These are phyloP conservation scores for Taeniopygia guttata DNA, from an alignment of 2,797 vertebrate species.

Conservation along the genomic window DNA sequence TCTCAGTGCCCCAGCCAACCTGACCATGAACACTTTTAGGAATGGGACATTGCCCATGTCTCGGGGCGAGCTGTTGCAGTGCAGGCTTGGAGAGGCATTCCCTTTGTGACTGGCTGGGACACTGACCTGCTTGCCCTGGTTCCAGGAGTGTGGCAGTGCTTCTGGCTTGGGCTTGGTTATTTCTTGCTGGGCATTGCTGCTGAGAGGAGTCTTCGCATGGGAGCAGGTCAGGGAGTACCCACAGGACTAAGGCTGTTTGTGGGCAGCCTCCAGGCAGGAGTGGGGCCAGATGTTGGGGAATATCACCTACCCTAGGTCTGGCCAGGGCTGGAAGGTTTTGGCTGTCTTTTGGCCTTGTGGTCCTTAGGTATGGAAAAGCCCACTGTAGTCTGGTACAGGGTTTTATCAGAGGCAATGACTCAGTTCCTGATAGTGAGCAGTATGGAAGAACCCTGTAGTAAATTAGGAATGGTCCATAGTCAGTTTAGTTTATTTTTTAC, in stretches of 20 bases:
- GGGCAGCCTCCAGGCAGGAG: neutral
- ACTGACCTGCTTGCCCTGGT: neutral
- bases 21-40: neutral
- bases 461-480: neutral
- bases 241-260: neutral
- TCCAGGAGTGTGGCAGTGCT: neutral
- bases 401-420: neutral
- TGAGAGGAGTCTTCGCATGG: neutral
- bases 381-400: neutral
- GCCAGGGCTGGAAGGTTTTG: neutral
- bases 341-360: neutral
- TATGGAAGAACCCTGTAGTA: neutral
- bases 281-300: accelerated
- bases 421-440: neutral
- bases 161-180: neutral
- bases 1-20: neutral
- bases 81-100: neutral
- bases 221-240: neutral
- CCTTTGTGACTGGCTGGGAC: neutral
- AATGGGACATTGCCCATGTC: neutral
- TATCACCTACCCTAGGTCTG: neutral
- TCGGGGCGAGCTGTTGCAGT: neutral
- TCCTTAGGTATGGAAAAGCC: neutral
- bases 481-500: neutral
- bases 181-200: neutral